phyloP scores from a whole-genome alignment of 2,113 vertebrate genomes.

The Chaetops frenatus region DNA sequence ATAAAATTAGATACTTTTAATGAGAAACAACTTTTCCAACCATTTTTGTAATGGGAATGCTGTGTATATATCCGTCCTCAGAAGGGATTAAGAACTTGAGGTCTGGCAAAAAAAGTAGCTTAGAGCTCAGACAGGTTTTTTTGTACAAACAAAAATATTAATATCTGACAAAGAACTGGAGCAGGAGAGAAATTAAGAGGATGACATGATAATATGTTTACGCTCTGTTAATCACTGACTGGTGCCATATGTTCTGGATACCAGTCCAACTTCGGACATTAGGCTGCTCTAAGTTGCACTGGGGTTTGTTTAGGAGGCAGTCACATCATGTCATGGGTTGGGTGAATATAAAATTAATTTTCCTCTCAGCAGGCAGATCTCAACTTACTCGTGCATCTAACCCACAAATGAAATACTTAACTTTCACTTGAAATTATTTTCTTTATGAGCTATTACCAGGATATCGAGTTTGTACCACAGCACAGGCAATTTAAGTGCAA shows the following conservation, averaged over 20 bases:
- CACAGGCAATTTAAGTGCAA: neutral
- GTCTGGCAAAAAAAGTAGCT: neutral
- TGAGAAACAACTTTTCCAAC: neutral
- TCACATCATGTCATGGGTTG: neutral
- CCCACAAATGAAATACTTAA: neutral
- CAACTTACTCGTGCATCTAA: neutral
- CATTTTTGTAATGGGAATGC: neutral
- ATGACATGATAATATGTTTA: neutral
- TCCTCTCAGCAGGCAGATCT: neutral
- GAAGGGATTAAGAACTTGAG: neutral
- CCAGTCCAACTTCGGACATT: neutral
- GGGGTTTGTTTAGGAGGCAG: neutral
- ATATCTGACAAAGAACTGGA: neutral
- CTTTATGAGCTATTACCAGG: neutral
- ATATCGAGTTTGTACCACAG: neutral
- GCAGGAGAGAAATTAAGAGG: neutral
- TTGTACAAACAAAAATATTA: neutral
- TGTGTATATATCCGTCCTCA: neutral
- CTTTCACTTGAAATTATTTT: neutral
- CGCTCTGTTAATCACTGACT: neutral
- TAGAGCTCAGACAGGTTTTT: neutral
- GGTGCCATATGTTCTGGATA: neutral
- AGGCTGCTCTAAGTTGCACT: neutral
- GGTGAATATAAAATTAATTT: neutral
- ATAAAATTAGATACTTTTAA: neutral